These are phyloP conservation scores for Rhynchophorus ferrugineus DNA, from an alignment of 1,140 invertebrate genomes.

Conservation along the genomic window DNA sequence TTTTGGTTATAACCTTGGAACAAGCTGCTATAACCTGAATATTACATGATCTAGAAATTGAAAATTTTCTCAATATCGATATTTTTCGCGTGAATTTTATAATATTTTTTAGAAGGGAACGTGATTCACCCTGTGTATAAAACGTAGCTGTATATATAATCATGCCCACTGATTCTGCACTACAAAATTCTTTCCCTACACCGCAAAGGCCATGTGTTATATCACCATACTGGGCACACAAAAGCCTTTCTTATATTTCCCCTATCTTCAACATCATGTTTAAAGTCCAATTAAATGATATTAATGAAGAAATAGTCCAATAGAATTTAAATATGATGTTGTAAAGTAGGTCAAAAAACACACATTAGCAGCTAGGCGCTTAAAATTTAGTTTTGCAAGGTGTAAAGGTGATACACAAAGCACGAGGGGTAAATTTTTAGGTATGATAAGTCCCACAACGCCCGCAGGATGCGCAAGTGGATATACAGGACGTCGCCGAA, in stretches of 20 bases:
- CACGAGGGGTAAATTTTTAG: constrained; percentile 19
- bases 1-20: too few relatives aligned
- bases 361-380: background rate
- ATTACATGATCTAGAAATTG: too few relatives aligned
- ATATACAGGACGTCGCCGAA: constrained; percentile 71
- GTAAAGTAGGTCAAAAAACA: too few relatives aligned
- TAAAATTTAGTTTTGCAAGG: background rate
- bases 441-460: constrained; percentile 27
- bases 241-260: background rate
- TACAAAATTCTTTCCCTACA: background rate
- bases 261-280: too few relatives aligned
- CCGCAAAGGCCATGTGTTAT: background rate
- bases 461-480: constrained; percentile 53
- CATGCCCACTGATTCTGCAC: background rate
- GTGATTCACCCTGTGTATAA: background rate
- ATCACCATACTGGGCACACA: background rate
- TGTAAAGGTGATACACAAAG: background rate
- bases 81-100: too few relatives aligned
- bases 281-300: too few relatives aligned
- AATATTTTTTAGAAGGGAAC: background rate
- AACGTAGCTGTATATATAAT: background rate
- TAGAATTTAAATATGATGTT: too few relatives aligned
- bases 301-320: too few relatives aligned
- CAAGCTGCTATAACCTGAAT: too few relatives aligned
- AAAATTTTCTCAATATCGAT: too few relatives aligned